Conservation (phyloP, 2,888 invertebrate species). For the Cantharis rufa region DNA sequence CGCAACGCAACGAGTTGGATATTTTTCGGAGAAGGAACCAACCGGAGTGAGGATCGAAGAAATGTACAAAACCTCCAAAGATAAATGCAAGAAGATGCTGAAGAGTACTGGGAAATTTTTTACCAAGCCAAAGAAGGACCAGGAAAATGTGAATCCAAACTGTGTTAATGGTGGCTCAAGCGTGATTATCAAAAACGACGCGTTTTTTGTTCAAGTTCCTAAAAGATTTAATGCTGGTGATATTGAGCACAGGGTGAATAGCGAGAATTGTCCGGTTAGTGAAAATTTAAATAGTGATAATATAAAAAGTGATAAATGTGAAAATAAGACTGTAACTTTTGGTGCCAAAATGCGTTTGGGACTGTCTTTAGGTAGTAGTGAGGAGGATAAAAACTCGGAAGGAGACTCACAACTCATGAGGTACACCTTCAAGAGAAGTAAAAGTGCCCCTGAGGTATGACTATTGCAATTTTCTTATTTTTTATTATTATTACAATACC, state of each 20-base stretch:
- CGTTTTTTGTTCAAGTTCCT: constrained; percentile 43
- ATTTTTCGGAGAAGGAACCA: constrained; percentile 48
- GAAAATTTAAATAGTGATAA: constrained; percentile 15
- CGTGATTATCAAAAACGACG: constrained; percentile 45
- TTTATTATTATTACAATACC: no score
- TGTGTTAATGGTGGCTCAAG: constrained; percentile 34
- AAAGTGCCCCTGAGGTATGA: not conserved
- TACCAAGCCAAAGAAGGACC: constrained; percentile 35
- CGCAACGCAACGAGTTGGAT: constrained; percentile 51
- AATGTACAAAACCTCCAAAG: constrained; percentile 52
- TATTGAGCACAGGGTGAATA: constrained; percentile 47
- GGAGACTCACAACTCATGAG: not conserved
- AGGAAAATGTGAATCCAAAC: constrained; percentile 36
- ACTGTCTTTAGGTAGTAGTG: not conserved
- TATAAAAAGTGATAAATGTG: constrained; percentile 27
- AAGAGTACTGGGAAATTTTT: constrained; percentile 51
- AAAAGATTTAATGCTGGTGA: constrained; percentile 42
- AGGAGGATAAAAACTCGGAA: not conserved
- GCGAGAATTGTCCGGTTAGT: constrained; percentile 14
- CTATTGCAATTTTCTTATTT: not conserved
- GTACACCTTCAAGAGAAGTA: not conserved
- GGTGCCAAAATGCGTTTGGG: not conserved
- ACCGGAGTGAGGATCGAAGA: constrained; percentile 50
- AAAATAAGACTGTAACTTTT: constrained; percentile 1
- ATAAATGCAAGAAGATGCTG: constrained; percentile 51